Conservation (phyloP, 2,797 vertebrate species). For the Acrossocheilus fasciatus region DNA sequence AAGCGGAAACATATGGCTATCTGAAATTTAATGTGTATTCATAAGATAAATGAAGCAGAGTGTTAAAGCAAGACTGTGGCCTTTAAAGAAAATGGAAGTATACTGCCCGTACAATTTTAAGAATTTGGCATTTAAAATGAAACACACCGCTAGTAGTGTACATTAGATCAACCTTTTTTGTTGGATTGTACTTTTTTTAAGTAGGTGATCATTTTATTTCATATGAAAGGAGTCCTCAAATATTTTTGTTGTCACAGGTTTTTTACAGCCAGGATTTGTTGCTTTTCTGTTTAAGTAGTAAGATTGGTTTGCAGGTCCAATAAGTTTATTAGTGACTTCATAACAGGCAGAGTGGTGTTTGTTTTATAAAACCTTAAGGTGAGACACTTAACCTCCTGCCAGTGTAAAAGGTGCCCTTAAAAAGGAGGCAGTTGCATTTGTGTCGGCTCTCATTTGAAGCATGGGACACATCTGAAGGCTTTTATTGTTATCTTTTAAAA, state of each 20-base stretch:
- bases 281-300: not conserved
- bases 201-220: not conserved
- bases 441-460: constrained; percentile 43
- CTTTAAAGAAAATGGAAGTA: constrained; percentile 33
- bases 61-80: constrained; percentile 14
- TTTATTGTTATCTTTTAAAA: constrained; percentile 62
- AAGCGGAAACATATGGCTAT: constrained; percentile 67
- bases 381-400: constrained; percentile 20
- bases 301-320: not conserved
- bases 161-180: constrained; percentile 1
- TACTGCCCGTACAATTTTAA: constrained; percentile 14
- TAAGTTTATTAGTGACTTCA: constrained; percentile 20
- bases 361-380: constrained; percentile 29
- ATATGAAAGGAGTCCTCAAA: constrained; percentile 9
- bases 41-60: constrained; percentile 31
- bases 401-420: constrained; percentile 38
- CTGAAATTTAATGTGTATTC: constrained; percentile 54
- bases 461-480: constrained; percentile 50
- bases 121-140: constrained; percentile 41
- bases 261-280: not conserved
- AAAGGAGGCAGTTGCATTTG: constrained; percentile 33
- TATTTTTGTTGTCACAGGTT: not conserved
- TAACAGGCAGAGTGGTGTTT: not conserved
- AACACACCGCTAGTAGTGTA: not conserved
- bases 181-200: not conserved